phyloP scores from a whole-genome alignment of 2,113 vertebrate genomes.

The Noctilio leporinus region DNA sequence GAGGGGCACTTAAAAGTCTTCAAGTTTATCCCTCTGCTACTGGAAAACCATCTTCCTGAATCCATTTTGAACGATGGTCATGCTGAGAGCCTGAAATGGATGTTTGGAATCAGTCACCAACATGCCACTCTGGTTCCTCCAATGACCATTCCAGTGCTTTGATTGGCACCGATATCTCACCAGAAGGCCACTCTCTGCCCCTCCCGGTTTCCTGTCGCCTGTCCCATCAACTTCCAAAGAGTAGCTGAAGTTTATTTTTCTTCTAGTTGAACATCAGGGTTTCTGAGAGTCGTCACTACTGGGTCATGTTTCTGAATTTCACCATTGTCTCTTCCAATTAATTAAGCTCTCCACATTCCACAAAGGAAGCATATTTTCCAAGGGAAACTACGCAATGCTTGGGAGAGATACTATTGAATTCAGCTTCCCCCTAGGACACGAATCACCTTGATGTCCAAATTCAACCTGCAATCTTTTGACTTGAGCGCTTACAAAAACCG shows the following conservation, averaged over 20 bases:
- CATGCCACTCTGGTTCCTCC: not conserved
- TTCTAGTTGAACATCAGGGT: slow-evolving; percentile 37
- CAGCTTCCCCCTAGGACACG: not conserved
- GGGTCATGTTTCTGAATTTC: slow-evolving; percentile 43
- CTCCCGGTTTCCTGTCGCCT: not conserved
- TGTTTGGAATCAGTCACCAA: not conserved
- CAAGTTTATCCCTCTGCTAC: not conserved
- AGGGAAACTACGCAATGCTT: not conserved
- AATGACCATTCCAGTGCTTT: not conserved
- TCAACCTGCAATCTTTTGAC: not conserved
- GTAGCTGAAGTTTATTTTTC: not conserved
- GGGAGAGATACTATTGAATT: not conserved
- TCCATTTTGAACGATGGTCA: not conserved
- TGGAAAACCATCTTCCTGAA: not conserved
- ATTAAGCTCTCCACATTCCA: not conserved
- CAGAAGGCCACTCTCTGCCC: not conserved
- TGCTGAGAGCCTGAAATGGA: not conserved
- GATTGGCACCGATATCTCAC: slow-evolving; percentile 29
- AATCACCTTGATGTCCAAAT: not conserved
- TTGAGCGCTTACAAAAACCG: not conserved
- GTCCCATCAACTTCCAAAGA: slow-evolving; percentile 25
- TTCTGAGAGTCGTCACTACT: slow-evolving; percentile 35
- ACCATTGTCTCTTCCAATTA: slow-evolving; percentile 46
- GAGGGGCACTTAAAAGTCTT: not conserved
- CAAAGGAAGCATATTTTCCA: not conserved